phyloP scores from a whole-genome alignment of 2,888 invertebrate species.

The Biston betularia region DNA sequence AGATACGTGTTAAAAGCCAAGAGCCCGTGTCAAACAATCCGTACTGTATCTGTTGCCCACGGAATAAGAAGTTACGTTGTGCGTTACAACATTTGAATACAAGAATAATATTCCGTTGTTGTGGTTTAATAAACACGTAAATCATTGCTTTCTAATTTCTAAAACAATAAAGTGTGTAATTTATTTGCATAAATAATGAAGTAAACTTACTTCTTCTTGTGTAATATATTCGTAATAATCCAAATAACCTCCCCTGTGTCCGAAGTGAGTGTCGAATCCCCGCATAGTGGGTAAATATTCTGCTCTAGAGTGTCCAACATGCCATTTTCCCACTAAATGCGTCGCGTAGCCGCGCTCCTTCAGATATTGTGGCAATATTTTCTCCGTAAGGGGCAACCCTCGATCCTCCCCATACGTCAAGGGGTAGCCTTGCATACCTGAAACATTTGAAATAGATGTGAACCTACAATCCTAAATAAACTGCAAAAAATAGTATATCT shows the following conservation, averaged over 20 bases:
- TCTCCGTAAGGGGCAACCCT: constrained; percentile 77
- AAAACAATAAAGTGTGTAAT: not conserved
- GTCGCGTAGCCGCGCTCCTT: constrained; percentile 89
- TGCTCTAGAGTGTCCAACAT: constrained; percentile 84
- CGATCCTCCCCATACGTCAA: constrained; percentile 74
- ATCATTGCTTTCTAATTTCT: no score
- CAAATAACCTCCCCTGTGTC: constrained; percentile 93
- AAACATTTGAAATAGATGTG: constrained; percentile 5
- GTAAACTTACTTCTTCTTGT: constrained; percentile 65
- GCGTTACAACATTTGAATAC: no score
- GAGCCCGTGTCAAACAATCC: no score
- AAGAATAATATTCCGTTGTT: no score
- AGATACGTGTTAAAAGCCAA: no score
- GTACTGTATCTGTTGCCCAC: no score
- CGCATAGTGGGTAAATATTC: constrained; percentile 89
- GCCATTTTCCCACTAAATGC: constrained; percentile 94
- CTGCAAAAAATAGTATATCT: not conserved
- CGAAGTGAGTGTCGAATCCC: constrained; percentile 94
- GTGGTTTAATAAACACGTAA: no score
- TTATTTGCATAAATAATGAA: not conserved
- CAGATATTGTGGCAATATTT: constrained; percentile 87
- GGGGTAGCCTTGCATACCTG: constrained; percentile 62
- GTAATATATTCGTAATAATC: constrained; percentile 90
- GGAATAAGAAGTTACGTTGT: no score
- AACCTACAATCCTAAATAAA: not conserved